phyloP scores from a whole-genome alignment of 1,140 invertebrate species.

The Tyrophagus putrescentiae region DNA sequence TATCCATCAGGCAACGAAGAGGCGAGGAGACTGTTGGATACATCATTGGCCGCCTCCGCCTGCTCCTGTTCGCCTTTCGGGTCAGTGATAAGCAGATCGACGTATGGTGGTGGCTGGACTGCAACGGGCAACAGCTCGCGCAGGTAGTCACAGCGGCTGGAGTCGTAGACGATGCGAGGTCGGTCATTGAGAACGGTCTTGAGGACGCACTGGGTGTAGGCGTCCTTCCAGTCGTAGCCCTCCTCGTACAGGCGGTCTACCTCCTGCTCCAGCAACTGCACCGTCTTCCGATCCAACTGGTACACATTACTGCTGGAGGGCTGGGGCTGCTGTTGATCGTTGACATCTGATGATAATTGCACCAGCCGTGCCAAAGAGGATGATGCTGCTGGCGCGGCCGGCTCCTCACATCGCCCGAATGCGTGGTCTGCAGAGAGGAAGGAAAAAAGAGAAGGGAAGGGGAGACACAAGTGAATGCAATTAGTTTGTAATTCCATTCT shows the following conservation, averaged over 20 bases:
- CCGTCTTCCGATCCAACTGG: constrained; percentile 1
- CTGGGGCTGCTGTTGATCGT: too few species aligned
- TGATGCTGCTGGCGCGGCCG: neutral
- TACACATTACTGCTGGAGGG: neutral
- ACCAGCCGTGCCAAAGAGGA: too few species aligned
- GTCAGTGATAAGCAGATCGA: too few species aligned
- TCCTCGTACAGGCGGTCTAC: neutral
- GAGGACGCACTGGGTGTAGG: neutral
- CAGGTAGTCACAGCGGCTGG: neutral
- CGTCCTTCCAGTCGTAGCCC: neutral
- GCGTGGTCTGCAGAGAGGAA: constrained; percentile 1
- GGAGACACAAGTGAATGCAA: too few species aligned
- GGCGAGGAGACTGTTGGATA: too few species aligned
- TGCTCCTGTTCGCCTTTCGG: too few species aligned
- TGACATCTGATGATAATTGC: too few species aligned
- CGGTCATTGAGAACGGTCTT: constrained; percentile 10
- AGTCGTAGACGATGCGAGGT: constrained; percentile 5
- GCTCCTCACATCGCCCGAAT: constrained; percentile 13
- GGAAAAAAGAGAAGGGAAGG: neutral
- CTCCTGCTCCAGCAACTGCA: constrained; percentile 1
- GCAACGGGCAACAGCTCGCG: too few species aligned
- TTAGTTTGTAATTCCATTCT: too few species aligned
- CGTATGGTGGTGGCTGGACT: too few species aligned
- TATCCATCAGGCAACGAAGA: too few species aligned
- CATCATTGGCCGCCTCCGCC: too few species aligned